Evolutionary conservation across 2,113 vertebrate genomes (phyloP).

Genomic region (Thamnophis sirtalis): DNA sequence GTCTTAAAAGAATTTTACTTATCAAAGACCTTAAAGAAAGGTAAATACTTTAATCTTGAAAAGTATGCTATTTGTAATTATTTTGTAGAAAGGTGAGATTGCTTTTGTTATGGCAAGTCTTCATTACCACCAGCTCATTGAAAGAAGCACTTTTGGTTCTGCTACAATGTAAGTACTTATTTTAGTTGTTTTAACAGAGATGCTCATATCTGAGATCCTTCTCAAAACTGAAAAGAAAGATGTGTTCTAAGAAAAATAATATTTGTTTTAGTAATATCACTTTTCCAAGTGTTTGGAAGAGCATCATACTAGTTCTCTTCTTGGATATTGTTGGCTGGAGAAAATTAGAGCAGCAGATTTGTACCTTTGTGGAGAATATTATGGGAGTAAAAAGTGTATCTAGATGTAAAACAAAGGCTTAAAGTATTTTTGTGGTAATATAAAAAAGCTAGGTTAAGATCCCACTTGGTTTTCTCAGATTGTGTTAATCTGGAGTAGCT

Average conservation of each 20-base stretch:
- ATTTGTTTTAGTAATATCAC: neutral
- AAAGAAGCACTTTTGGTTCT: constrained; percentile 80
- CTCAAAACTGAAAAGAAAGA: neutral
- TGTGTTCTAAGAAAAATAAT: constrained; percentile 24
- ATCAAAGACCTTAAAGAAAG: constrained; percentile 31
- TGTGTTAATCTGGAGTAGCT: neutral
- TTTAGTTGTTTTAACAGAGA: neutral
- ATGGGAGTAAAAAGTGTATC: neutral
- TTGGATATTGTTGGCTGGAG: neutral
- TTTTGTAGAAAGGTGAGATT: constrained; percentile 76
- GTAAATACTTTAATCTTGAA: constrained; percentile 41
- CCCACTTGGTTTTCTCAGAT: neutral
- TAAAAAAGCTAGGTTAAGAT: neutral
- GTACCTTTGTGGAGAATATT: neutral
- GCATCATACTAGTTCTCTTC: too few species aligned
- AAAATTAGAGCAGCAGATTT: neutral
- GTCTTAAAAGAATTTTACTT: constrained; percentile 31
- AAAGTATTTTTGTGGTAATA: neutral
- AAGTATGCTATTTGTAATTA: constrained; percentile 51
- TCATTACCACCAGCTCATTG: constrained; percentile 83
- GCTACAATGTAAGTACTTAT: constrained; percentile 71
- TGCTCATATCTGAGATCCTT: constrained; percentile 28
- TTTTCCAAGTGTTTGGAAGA: neutral
- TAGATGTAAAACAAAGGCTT: neutral
- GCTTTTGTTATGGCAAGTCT: constrained; percentile 83